Base-by-base conservation (phyloP, 2,888 invertebrate species). In the Dorcus parallelipipedus region DNA sequence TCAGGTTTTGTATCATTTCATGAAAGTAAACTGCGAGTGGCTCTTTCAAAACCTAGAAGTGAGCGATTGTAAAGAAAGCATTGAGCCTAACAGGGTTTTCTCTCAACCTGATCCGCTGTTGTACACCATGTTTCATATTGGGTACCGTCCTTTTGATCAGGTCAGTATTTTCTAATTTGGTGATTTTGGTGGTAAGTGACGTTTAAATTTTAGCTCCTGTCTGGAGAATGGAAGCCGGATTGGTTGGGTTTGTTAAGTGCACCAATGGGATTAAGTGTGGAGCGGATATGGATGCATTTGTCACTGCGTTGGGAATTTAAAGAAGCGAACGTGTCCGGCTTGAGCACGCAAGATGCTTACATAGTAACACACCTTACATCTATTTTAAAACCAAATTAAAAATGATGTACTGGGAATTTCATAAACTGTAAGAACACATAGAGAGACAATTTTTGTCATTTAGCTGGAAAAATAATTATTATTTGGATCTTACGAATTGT, bases 71-170 rank as follows among this genome's bases (percentile, higher is more conserved):
- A 70, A 71, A 57, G 75, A 75, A 52, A 77, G 63, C 60, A 80
- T 69, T 56, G 56, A 68, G 64, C 73, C 77, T 3, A 76, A 75
- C 62, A 67, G 66, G 59, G 69, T 71, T 7, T 58, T 65, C 26
- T 73, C 77, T 61, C 67, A 69, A 9, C 71, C 74, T 42, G 79
- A 83, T 0, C 84, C 86, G 0, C 77, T 92, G 9, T 76, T 91
- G 0, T 86, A 89, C 70, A 84, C 85, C 6, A 91, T 92, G 91
- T 93, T 92, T 71, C 89, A 89, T 70, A 90, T 92, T 58, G 91
- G 90, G 9, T 81, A 85, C 60, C 80, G 81, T 14, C 85, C 86
- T 0, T 92, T 92, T 72, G 91, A 93, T 78, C 89, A 91, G 83
- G 90, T 90, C 69, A 23, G 26, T 23, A 20, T 17, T 8, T 49